A percentile compares a stretch with the other conserved stretches of the same genome.
Conservation (phyloP, 1,140 invertebrate species). For the Zelostemma sp. region DNA sequence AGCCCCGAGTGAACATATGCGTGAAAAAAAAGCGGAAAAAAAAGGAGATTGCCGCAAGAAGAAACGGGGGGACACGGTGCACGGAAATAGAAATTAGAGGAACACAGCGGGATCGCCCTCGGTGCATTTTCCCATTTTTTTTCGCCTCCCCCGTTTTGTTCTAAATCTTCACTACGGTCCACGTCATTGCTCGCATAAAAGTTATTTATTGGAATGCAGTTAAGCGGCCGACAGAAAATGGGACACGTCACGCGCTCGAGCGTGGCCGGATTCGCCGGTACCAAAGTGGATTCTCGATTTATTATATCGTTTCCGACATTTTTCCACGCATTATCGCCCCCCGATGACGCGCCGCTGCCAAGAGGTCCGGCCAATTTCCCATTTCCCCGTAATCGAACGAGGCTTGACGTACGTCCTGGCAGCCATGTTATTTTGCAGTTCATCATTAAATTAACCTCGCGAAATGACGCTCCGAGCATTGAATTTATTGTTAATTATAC, state of each 20-base stretch:
- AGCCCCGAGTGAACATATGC: not conserved
- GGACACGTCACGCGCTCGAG: slow-evolving; percentile 3
- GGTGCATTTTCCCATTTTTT: slow-evolving; percentile 4
- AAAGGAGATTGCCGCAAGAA: not conserved
- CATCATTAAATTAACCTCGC: not conserved
- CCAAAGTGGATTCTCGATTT: not conserved
- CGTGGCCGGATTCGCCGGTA: not conserved
- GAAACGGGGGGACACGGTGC: not conserved
- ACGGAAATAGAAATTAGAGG: slow-evolving; percentile 5
- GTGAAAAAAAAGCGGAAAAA: not conserved
- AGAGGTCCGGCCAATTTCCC: not conserved
- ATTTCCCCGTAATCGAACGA: not conserved
- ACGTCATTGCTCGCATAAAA: slow-evolving; percentile 27
- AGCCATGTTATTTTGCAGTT: not conserved
- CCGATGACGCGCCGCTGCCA: not conserved
- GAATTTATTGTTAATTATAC: not conserved
- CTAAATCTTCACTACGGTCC: not conserved
- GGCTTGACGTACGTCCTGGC: not conserved
- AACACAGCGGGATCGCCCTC: not conserved
- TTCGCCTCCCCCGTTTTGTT: not conserved
- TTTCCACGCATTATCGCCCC: not conserved
- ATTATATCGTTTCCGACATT: not conserved
- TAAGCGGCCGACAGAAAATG: not conserved
- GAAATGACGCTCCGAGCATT: not conserved
- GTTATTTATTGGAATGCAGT: slow-evolving; percentile 50